A percentile compares a stretch with the other conserved stretches of the same genome.
These are phyloP conservation scores for Ecliptopera silaceata DNA, from an alignment of 2,888 invertebrate genomes.

Conservation along the genomic window DNA sequence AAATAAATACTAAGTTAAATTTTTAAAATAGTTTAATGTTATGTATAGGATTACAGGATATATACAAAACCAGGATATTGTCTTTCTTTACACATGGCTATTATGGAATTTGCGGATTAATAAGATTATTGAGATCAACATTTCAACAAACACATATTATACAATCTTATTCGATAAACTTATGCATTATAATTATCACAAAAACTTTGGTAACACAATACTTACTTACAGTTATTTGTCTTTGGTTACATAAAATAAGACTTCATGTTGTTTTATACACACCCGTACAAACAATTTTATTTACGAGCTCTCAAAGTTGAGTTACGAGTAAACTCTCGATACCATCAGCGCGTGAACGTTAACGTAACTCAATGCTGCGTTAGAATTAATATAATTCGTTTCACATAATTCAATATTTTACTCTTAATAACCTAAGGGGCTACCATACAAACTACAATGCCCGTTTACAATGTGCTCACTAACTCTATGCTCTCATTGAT, in stretches of 20 bases:
- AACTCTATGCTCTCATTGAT: conserved; percentile 75
- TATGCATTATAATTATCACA: conserved; percentile 52
- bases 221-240: not conserved
- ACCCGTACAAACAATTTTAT: too few relatives aligned
- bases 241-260: conserved; percentile 4
- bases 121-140: conserved; percentile 60
- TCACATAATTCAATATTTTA: too few relatives aligned
- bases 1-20: not conserved
- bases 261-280: too few relatives aligned
- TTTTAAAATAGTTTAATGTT: too few relatives aligned
- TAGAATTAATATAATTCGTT: not conserved
- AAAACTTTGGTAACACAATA: conserved; percentile 55
- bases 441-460: conserved; percentile 1
- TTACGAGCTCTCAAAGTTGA: too few relatives aligned
- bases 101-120: conserved; percentile 15
- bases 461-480: conserved; percentile 71
- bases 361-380: not conserved
- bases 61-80: conserved; percentile 14
- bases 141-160: conserved; percentile 50
- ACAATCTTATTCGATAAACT: conserved; percentile 30
- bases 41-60: too few relatives aligned
- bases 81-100: conserved; percentile 9
- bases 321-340: too few relatives aligned
- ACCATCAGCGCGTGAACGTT: too few relatives aligned
- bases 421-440: not conserved